phyloP scores from a whole-genome alignment of 2,888 invertebrate species.

The Serrognathus titanus region DNA sequence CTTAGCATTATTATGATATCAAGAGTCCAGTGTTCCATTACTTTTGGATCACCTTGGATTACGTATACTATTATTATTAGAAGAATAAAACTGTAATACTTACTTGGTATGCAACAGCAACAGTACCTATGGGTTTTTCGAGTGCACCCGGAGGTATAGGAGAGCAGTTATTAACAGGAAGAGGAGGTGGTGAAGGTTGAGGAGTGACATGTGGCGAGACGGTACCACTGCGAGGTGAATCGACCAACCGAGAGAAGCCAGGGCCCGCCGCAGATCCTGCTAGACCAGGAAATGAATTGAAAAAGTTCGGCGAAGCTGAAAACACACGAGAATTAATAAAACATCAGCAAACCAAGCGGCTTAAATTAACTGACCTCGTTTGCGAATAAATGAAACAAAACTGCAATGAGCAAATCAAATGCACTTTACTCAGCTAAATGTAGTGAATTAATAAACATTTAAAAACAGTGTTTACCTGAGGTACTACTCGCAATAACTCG shows the following conservation, averaged over 20 bases:
- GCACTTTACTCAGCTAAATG: conserved; percentile 9
- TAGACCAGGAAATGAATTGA: conserved; percentile 43
- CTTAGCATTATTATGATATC: too few species aligned
- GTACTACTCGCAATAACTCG: conserved; percentile 31
- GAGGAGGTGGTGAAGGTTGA: conserved; percentile 49
- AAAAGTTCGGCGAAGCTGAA: conserved; percentile 45
- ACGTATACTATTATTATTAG: neutral
- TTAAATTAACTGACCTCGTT: too few species aligned
- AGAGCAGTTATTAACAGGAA: conserved; percentile 42
- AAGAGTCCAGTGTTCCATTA: too few species aligned
- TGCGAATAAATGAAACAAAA: conserved; percentile 1
- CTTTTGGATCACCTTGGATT: neutral
- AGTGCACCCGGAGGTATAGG: conserved; percentile 41
- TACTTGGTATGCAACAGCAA: conserved; percentile 45
- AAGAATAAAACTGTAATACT: neutral
- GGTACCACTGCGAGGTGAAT: conserved; percentile 42
- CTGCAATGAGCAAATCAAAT: conserved; percentile 14
- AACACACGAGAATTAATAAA: conserved; percentile 3
- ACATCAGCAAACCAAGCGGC: too few species aligned
- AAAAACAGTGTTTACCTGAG: conserved; percentile 22
- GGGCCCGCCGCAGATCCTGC: conserved; percentile 33
- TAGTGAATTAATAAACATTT: neutral
- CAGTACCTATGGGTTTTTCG: conserved; percentile 36
- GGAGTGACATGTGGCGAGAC: conserved; percentile 51
- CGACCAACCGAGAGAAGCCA: conserved; percentile 33